Base-by-base conservation (phyloP, 2,888 invertebrate genomes). In the Pocota personata region DNA sequence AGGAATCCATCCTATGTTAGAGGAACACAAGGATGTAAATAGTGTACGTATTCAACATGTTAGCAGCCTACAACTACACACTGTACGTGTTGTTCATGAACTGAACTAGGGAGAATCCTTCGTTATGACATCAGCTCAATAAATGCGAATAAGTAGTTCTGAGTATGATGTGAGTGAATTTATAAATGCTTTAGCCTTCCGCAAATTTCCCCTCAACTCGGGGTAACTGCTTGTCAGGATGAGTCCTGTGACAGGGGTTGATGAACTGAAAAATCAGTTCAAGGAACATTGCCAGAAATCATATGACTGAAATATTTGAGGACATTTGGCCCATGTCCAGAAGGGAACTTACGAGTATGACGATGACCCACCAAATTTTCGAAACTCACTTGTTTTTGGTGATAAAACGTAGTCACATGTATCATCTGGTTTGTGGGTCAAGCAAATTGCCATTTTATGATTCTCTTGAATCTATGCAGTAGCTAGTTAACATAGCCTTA, bases 281-380 rank as follows among this genome's bases (percentile, higher is more conserved):
- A 79, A 84, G 79, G 79, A 84, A 69, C 69, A 69, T 32, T 73
- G 83, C 83, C 83, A 79, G 69, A 62, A 75, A 55, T 37, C 48
- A 43, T 30, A 27, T 30, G 50, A 67, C 58, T 66, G 67, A 80
- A 73, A 62, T 62, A 50, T 64, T 71, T 48, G 35, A 57, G 60
- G 50, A 77, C 60, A 73, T 35, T 83, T 83, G 83, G 78, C 78
- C 4, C 2, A 10, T n/a, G 57, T 69, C 75, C 83, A 79, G 58
- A 19, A 21, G 8, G 21, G 58, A 77, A 57, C 46, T 30, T 27
- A n/a, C n/a, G n/a, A n/a, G n/a, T n/a, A 57, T 43, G 48, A 3
- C 37, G 43, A 64, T 75, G 75, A 46, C 64, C 75, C 12, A 46
- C 21, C 27, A 75, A 62, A 52, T 40, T 50, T 10, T 6, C 12